Base-by-base conservation (phyloP, 2,888 invertebrate genomes). In the Blastobasis lacticolella region DNA sequence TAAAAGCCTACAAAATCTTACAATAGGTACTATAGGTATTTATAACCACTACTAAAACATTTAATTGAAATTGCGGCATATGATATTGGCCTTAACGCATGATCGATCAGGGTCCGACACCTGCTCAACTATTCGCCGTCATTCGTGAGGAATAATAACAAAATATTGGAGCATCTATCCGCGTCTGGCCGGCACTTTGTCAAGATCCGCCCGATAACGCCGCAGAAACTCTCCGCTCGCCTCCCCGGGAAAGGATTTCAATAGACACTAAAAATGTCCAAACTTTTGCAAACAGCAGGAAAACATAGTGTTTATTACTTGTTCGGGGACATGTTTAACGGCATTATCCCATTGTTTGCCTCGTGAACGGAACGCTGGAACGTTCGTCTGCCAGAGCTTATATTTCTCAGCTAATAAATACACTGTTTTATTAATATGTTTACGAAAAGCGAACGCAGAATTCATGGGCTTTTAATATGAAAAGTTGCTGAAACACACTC, bases 231-330 rank as follows among this genome's bases (percentile, higher is more conserved):
- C 52, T 66, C 67, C 66, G 60, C 60, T 61, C 64, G 63, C 73
- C 69, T 66, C 59, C 62, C 59, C 58, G 55, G 59, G 58, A 63
- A 65, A 69, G 63, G 66, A 67, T 67, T 70, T 68, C 64, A 63
- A 59, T 66, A 69, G 69, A 72, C 70, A 70, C 66, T 76, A 77
- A 78, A 79, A 78, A 75, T 75, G 75, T 77, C 73, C 59, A 73
- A 79, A 79, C 66, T 78, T 76, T 71, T 65, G 61, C 64, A 62
- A 68, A 69, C 65, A 63, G 54, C 51, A 61, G 55, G 66, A 67
- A 69, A 73, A 74, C 67, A 64, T 69, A 71, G 69, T 74, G 70
- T 69, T 64, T 67, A 67, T 66, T 67, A 67, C 70, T 69, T 70
- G 66, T 72, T 69, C 68, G 59, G 64, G 56, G 69, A 69, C 70